phyloP scores from a whole-genome alignment of 1,140 invertebrate genomes.

The Bombus terrestris region DNA sequence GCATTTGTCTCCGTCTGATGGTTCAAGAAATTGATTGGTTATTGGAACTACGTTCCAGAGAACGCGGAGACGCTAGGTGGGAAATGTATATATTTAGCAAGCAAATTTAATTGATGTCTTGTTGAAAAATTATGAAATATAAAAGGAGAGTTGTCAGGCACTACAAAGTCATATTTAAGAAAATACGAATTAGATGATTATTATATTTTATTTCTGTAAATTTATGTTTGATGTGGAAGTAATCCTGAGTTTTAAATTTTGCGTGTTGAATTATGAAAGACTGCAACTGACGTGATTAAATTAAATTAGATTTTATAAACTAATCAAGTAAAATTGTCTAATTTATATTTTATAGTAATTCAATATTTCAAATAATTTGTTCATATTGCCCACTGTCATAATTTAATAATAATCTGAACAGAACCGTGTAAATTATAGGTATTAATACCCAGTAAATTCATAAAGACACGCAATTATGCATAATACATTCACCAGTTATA shows the following conservation, averaged over 20 bases:
- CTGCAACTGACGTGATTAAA: background rate
- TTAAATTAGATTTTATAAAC: background rate
- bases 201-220: no score
- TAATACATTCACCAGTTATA: background rate
- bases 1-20: slow-evolving; percentile 13
- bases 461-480: slow-evolving; percentile 4
- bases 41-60: background rate
- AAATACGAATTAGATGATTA: background rate
- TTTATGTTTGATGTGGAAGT: background rate
- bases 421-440: background rate
- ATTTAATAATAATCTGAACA: slow-evolving; percentile 3
- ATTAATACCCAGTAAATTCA: slow-evolving; percentile 12
- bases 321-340: background rate
- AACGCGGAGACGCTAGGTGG: no score
- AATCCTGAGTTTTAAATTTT: background rate
- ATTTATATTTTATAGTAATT: background rate
- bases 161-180: background rate
- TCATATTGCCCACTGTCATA: background rate
- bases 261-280: background rate
- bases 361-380: background rate
- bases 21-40: slow-evolving; percentile 26
- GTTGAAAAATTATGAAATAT: background rate
- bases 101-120: background rate
- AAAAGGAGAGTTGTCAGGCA: no score
- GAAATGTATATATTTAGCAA: background rate